Conservation (phyloP, 2,113 vertebrate genomes). For the Stigmatopora argus region DNA sequence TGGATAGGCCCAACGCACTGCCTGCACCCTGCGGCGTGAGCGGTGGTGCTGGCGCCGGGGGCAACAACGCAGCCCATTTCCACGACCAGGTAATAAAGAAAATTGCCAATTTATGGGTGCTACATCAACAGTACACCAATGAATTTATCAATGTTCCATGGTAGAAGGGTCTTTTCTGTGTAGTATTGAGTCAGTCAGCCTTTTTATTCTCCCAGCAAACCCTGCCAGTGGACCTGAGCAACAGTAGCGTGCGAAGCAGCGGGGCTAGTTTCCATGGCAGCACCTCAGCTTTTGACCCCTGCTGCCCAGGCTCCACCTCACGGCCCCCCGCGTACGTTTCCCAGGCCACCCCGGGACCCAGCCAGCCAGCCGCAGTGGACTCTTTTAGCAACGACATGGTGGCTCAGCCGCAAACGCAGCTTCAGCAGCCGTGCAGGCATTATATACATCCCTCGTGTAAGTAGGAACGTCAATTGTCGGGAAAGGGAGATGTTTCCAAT, state of each 20-base stretch:
- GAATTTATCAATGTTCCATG: no score
- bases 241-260: slow-evolving; percentile 77
- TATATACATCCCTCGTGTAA: slow-evolving; percentile 92
- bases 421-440: slow-evolving; percentile 89
- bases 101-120: no score
- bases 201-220: slow-evolving; percentile 76
- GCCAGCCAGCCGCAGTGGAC: slow-evolving; percentile 80
- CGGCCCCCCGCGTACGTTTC: slow-evolving; percentile 82
- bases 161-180: background rate
- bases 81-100: slow-evolving; percentile 61
- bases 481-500: no score
- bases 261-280: slow-evolving; percentile 82
- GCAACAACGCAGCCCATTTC: slow-evolving; percentile 74
- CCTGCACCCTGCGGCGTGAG: slow-evolving; percentile 79
- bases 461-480: slow-evolving; percentile 44
- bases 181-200: background rate
- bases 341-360: slow-evolving; percentile 80
- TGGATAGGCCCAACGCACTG: slow-evolving; percentile 83
- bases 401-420: slow-evolving; percentile 80
- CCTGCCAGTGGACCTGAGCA: slow-evolving; percentile 94
- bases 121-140: no score
- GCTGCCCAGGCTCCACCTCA: slow-evolving; percentile 90
- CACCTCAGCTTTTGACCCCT: slow-evolving; percentile 92
- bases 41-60: slow-evolving; percentile 54
- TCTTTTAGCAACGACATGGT: slow-evolving; percentile 83